Evolutionary conservation across 92 coral and sea anemone genomes (phyloP), one percentile per base, ranked within the genome.

Genomic region (Siderastrea radians): DNA sequence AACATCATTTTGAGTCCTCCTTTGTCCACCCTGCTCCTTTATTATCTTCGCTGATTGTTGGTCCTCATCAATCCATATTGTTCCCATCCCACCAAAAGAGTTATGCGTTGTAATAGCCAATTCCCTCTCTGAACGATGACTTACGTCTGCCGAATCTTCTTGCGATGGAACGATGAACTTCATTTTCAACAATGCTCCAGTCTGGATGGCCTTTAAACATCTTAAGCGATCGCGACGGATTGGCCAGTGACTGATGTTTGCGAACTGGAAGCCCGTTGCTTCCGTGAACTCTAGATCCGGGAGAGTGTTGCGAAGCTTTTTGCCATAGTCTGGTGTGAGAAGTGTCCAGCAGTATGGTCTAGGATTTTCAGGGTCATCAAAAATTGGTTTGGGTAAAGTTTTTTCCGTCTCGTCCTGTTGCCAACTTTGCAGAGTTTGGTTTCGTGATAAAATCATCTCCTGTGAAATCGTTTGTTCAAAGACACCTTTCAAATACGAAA

Each of bases 331-430:
- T 73, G 99, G 93, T 15, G 99, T 95, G 16, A 97, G 84, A 73
- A 97, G 94, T 1, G 99, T 98, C 99, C 99, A 98, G 77, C 99
- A 98, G 43, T 91, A 61, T 5, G 99, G 99, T 12, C 72, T 79
- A 16, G 98, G 98, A 45, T 50, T 87, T 14, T 47, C 78, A 6
- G 96, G 98, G 71, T 94, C 94, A 54, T 93, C 88, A 77, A 88
- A 98, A 17, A 95, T 87, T 12, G 99, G 99, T 46, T 90, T 75
- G 15, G 96, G 94, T 63, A 94, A 87, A 7, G 84, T 3, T 3
- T 67, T 49, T 16, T 7, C 45, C 11, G 72, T 69, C n/a, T 66
- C 68, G 43, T 81, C 88, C 3, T 81, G 50, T 6, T 88, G 51
- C 5, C 80, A 26, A 44, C 60, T 49, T 63, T 62, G 44, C 6